These are phyloP conservation scores for Wiebesia pumilae DNA, from an alignment of 1,140 invertebrate species.

Conservation along the genomic window DNA sequence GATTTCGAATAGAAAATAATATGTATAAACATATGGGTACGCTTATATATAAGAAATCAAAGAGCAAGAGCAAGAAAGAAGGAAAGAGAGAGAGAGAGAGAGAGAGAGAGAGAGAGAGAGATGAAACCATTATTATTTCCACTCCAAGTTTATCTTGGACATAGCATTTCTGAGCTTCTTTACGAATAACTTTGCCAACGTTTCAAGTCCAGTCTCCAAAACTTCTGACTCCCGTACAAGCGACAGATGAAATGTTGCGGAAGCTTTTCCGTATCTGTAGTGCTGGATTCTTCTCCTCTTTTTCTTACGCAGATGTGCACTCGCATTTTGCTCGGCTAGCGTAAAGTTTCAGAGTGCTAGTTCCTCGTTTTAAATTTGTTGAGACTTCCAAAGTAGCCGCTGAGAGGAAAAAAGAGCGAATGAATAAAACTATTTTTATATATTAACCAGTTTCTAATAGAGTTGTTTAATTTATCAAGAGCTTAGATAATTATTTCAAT, in stretches of 20 bases:
- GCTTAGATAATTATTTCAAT: not conserved
- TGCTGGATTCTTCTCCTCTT: not conserved
- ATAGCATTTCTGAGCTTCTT: constrained; percentile 15
- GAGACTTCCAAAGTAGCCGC: constrained; percentile 38
- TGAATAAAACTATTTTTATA: not conserved
- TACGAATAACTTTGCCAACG: constrained; percentile 46
- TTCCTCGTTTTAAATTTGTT: constrained; percentile 46
- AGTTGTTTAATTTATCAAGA: too few relatives aligned
- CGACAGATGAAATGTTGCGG: constrained; percentile 39
- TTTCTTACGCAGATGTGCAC: not conserved
- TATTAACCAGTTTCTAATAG: too few relatives aligned
- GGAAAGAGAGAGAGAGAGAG: not conserved
- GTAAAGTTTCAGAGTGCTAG: constrained; percentile 29
- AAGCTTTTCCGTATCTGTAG: constrained; percentile 10
- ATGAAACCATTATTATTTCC: not conserved
- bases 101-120: not conserved
- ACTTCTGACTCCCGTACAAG: not conserved
- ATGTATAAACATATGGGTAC: not conserved
- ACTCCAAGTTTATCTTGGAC: constrained; percentile 31
- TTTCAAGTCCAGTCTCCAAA: constrained; percentile 41
- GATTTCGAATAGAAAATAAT: not conserved
- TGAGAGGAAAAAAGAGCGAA: constrained; percentile 28
- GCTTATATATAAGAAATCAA: too few relatives aligned
- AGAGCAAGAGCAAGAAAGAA: not conserved
- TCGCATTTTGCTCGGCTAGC: not conserved